Conservation (phyloP, 2,888 invertebrate species). For the Andrena praecox region DNA sequence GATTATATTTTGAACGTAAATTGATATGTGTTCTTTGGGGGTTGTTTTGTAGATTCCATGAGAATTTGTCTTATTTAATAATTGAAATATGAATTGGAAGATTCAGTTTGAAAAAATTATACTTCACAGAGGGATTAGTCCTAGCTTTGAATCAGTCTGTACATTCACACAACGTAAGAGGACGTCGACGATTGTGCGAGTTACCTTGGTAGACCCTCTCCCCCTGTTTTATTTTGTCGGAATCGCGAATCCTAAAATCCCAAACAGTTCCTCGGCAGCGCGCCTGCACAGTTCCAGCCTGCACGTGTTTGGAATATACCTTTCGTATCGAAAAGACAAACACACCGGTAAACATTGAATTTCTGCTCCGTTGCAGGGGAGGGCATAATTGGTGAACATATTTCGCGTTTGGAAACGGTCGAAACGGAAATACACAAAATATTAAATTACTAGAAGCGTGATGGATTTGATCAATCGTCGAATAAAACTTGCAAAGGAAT, state of each 20-base stretch:
- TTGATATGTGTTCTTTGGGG: too few relatives aligned
- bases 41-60: too few relatives aligned
- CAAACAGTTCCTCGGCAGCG: slow-evolving; percentile 66
- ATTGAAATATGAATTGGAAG: too few relatives aligned
- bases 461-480: too few relatives aligned
- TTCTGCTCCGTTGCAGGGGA: not conserved
- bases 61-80: too few relatives aligned
- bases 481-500: too few relatives aligned
- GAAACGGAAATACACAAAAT: not conserved
- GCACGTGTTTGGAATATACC: slow-evolving; percentile 64
- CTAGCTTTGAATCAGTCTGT: slow-evolving; percentile 33
- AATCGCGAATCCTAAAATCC: slow-evolving; percentile 73
- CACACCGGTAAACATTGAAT: slow-evolving; percentile 15
- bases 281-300: slow-evolving; percentile 2
- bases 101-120: not conserved
- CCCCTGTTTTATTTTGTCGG: slow-evolving; percentile 51
- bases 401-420: not conserved
- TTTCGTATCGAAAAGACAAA: slow-evolving; percentile 11
- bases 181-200: slow-evolving; percentile 15
- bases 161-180: slow-evolving; percentile 13
- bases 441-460: not conserved
- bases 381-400: not conserved
- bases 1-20: too few relatives aligned
- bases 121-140: not conserved
- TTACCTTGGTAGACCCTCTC: slow-evolving; percentile 28